Evolutionary conservation across 2,113 vertebrate species (phyloP), one percentile per base, ranked within the genome.

Genomic region (Chloroceryle aenea): DNA sequence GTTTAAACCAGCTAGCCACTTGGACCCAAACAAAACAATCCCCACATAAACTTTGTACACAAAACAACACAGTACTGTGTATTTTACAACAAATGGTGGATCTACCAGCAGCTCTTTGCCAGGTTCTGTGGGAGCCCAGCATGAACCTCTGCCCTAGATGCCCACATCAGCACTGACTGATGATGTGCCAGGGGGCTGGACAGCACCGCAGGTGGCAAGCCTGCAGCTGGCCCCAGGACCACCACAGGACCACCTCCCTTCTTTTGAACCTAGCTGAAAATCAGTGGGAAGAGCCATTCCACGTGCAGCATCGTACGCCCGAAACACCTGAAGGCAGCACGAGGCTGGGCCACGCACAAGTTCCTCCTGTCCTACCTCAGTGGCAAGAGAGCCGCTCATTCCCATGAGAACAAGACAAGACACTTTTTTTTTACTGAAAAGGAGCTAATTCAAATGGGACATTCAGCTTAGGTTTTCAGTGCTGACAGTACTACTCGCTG

Each of bases 341-440:
- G 30, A 58, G 53, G 15, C 7, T 4, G 4, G 17, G 25, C 43
- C 66, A 21, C 0, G 29, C 36, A 13, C 23, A 19, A 9, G 13
- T 2, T 63, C 38, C 27, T 80, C 38, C 10, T 23, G 14, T 10
- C 23, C 42, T 5, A 15, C 23, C 27, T 21, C 52, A 6, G n/a
- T 1, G 2, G n/a, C 53, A 47, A 17, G 11, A 6, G 0, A 0
- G 53, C 2, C 3, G 0, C 2, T 23, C 14, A 11, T 20, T 53
- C 16, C n/a, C 6, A 1, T 2, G 8, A 55, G 19, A 14, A 5
- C 25, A 71, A 59, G 63, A 32, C 10, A 12, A n/a, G n/a, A n/a
- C n/a, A n/a, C n/a, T 12, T 22, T 20, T 15, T 7, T 59, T 26
- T 15, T 3, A 2, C 59, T n/a, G 50, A 66, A 26, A 42, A 30